Conservation (phyloP, 64 coral and sea anemone species). For the Stylophora pistillata region DNA sequence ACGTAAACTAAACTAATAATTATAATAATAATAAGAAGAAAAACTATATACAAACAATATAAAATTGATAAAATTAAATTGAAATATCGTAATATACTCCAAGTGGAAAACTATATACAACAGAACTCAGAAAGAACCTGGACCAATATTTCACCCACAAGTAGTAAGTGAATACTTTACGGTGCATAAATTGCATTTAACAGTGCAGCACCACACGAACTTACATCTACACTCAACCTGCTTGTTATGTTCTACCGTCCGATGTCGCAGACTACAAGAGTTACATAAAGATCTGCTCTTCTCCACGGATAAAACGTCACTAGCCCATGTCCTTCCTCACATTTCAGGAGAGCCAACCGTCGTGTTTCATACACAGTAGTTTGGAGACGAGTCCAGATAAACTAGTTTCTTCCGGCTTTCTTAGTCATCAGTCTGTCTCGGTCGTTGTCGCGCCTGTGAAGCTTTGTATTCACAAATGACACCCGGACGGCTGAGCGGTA, state of each 20-base stretch:
- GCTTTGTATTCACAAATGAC: slow-evolving; percentile 42
- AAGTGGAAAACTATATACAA: not conserved
- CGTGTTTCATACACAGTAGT: slow-evolving; percentile 34
- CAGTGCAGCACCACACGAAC: slow-evolving; percentile 57
- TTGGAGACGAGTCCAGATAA: slow-evolving; percentile 56
- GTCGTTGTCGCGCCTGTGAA: slow-evolving; percentile 1
- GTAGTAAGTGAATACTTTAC: slow-evolving; percentile 30
- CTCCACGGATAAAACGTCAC: not conserved
- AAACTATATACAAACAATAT: too few relatives aligned
- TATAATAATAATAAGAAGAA: too few relatives aligned
- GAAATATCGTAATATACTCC: too few relatives aligned
- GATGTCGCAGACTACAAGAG: slow-evolving; percentile 4
- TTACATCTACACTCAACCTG: slow-evolving; percentile 35
- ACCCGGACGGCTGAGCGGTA: slow-evolving; percentile 55
- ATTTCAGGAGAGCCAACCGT: slow-evolving; percentile 33
- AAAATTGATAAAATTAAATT: too few relatives aligned
- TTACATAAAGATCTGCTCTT: slow-evolving; percentile 26
- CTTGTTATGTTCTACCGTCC: slow-evolving; percentile 1
- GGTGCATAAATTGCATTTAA: slow-evolving; percentile 32
- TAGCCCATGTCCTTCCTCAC: slow-evolving; percentile 44
- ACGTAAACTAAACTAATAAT: too few relatives aligned
- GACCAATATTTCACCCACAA: not conserved
- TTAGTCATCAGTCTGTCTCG: not conserved
- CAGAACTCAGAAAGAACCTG: too few relatives aligned
- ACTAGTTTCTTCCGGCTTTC: slow-evolving; percentile 38